Percentiles rank a stretch among this genome's conserved stretches.
Conservation (phyloP, 2,888 invertebrate species). For the Drosophila greeni region DNA sequence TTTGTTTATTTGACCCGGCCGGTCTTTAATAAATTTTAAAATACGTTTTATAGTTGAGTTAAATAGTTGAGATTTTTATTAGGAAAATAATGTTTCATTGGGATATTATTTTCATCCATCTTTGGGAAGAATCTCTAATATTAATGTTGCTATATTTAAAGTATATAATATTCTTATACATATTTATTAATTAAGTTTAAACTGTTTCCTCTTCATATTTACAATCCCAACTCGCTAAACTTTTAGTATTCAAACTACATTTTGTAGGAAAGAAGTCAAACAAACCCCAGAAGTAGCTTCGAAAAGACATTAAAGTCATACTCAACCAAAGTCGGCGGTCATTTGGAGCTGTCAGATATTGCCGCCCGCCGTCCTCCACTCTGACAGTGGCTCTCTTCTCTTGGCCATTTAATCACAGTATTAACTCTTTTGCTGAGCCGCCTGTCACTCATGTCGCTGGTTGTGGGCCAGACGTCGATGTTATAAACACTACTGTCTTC, state of each 20-base stretch:
- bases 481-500: conserved; percentile 73
- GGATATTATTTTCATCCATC: background rate
- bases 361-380: conserved; percentile 41
- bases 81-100: background rate
- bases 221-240: background rate
- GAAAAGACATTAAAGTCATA: background rate
- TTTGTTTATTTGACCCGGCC: conserved; percentile 1
- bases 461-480: conserved; percentile 44
- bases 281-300: background rate
- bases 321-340: conserved; percentile 15
- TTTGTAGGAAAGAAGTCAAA: background rate
- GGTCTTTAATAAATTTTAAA: background rate
- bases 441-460: conserved; percentile 72
- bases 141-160: background rate
- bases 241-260: background rate
- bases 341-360: conserved; percentile 34
- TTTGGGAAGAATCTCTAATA: background rate
- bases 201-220: background rate
- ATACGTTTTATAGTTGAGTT: background rate
- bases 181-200: background rate
- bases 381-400: conserved; percentile 66
- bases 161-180: background rate
- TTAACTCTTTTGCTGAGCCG: conserved; percentile 76
- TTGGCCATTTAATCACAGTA: conserved; percentile 73
- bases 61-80: background rate